Evolutionary conservation across 1,140 invertebrate genomes (phyloP).

Genomic region (Caenorhabditis brenneri): DNA sequence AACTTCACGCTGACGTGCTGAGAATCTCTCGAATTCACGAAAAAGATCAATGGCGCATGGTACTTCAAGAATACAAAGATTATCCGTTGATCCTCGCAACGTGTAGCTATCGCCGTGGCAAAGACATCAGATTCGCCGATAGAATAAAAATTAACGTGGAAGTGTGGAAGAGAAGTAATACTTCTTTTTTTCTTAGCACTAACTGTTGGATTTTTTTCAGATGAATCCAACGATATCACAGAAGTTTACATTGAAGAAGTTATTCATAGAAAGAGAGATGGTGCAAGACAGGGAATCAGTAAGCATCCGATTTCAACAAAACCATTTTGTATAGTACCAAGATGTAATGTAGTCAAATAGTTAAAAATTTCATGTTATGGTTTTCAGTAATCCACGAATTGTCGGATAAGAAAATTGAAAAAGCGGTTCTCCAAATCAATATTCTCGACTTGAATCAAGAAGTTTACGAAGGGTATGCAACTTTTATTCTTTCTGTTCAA

Average conservation of each 20-base stretch:
- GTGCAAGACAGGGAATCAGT: background rate
- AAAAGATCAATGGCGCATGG: background rate
- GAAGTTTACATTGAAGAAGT: background rate
- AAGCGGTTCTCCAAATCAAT: background rate
- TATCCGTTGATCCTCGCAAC: background rate
- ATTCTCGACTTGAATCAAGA: slow-evolving; percentile 3
- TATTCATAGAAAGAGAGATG: background rate
- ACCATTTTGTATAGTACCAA: background rate
- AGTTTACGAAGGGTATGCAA: background rate
- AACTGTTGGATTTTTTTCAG: background rate
- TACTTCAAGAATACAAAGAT: background rate
- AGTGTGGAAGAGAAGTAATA: background rate
- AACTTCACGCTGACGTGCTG: background rate
- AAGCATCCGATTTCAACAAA: background rate
- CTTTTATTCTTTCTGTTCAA: too few species aligned
- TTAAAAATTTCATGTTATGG: background rate
- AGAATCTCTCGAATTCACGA: background rate
- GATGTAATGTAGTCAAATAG: background rate
- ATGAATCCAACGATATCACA: background rate
- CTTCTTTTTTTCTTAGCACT: background rate
- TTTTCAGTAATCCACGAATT: slow-evolving; percentile 33
- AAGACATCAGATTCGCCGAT: background rate
- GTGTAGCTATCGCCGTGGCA: background rate
- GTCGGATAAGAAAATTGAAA: background rate
- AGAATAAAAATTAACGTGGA: background rate